Evolutionary conservation across 2,888 invertebrate species (phyloP).

Genomic region (Drosophila histrio): DNA sequence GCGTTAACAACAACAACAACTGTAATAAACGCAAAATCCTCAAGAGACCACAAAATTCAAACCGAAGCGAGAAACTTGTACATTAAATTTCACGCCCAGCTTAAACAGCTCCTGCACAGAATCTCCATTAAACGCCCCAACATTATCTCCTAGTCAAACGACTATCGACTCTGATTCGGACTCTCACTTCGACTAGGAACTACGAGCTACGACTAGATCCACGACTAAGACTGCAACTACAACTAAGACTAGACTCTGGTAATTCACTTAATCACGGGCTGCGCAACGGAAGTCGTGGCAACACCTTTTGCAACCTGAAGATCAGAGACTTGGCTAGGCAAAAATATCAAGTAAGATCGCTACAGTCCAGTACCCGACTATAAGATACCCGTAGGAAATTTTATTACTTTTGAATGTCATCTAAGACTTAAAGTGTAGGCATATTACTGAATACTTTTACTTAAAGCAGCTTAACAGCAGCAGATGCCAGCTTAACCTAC

Average conservation of each 20-base stretch:
- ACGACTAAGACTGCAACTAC: slow-evolving; percentile 4
- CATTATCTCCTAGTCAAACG: slow-evolving; percentile 10
- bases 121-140: slow-evolving; percentile 13
- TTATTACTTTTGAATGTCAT: no score
- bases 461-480: no score
- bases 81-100: slow-evolving; percentile 27
- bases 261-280: slow-evolving; percentile 48
- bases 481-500: no score
- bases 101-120: slow-evolving; percentile 10
- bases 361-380: background rate
- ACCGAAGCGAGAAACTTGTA: slow-evolving; percentile 23
- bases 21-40: slow-evolving; percentile 24
- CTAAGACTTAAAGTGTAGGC: no score
- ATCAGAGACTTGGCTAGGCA: background rate
- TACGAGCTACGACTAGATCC: background rate
- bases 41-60: slow-evolving; percentile 4
- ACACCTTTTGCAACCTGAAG: background rate
- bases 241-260: slow-evolving; percentile 17
- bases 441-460: no score
- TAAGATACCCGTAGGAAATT: no score
- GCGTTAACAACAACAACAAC: slow-evolving; percentile 11
- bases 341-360: background rate
- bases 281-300: slow-evolving; percentile 46
- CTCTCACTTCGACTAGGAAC: background rate
- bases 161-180: background rate